Percentiles rank a stretch among this genome's conserved stretches.
These are phyloP conservation scores for Idaea aversata DNA, from an alignment of 2,888 invertebrate genomes.

Conservation along the genomic window DNA sequence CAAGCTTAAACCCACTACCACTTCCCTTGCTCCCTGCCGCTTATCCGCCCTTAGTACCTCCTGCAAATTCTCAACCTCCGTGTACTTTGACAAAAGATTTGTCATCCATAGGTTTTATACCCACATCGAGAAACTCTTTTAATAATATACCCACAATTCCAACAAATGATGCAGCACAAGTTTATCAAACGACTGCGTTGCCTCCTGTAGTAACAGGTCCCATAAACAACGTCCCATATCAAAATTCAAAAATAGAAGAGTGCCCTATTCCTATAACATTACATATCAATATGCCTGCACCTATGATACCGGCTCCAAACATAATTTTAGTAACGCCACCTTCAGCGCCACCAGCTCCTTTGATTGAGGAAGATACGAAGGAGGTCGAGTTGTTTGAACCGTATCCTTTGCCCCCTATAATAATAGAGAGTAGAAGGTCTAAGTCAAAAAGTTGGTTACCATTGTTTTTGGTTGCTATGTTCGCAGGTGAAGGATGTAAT, in stretches of 20 bases:
- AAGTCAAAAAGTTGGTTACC: conserved; percentile 44
- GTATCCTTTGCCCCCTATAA: conserved; percentile 36
- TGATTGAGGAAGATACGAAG: conserved; percentile 17
- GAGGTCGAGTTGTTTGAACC: conserved; percentile 12
- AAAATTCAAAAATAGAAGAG: conserved; percentile 6
- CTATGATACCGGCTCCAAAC: conserved; percentile 37
- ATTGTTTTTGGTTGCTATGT: conserved; percentile 43
- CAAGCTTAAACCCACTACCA: background rate
- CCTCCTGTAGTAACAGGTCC: conserved; percentile 11
- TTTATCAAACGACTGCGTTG: conserved; percentile 10
- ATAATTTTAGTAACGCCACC: conserved; percentile 38
- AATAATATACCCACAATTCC: background rate
- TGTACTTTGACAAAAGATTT: background rate
- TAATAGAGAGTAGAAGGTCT: conserved; percentile 43
- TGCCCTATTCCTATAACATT: conserved; percentile 41
- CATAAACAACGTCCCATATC: background rate
- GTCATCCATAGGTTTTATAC: background rate
- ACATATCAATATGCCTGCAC: conserved; percentile 49
- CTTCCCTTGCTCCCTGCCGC: background rate
- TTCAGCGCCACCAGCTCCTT: conserved; percentile 14
- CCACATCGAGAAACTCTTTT: background rate
- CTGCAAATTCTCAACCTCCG: background rate
- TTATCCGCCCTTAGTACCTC: background rate
- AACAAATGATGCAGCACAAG: background rate
- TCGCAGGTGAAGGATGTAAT: conserved; percentile 34